Base-by-base conservation (phyloP, 2,888 invertebrate genomes). In the Fissipunctia ypsillon region DNA sequence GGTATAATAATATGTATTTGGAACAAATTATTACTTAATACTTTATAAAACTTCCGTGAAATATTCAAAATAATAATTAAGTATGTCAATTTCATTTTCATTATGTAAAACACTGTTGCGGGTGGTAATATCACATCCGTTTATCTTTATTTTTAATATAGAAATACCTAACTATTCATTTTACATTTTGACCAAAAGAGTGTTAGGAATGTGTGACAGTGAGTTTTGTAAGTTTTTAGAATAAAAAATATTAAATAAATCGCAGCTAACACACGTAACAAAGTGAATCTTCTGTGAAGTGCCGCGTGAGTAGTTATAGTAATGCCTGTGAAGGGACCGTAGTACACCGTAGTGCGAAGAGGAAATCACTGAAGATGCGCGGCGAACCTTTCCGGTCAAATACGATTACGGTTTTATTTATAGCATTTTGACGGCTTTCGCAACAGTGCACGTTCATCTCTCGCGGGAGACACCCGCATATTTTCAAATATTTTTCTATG, bases 371-470 rank as follows among this genome's bases (percentile, higher is more conserved):
- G 75, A 85, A 85, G 87, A 85, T 81, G 87, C 71, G 73, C 59
- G 19, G 10, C 64, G 56, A 76, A 63, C 64, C 73, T 83, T 86
- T 80, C 81, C 78, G 84, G 80, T 80, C 76, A 78, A 80, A 76
- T 74, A 78, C 66, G 59, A 60, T 81, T 60, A 81, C 78, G 76
- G 67, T 78, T 65, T 80, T 85, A 88, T 84, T 84, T 88, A 87
- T 84, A 86, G 85, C 85, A 87, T 87, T 90, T 87, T 81, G 85
- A 81, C 84, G 87, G 85, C 88, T 91, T 90, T 90, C 90, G 89
- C 90, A 90, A 91, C 93, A 94, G 94, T 94, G 70, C 84, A 87
- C 88, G 88, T 84, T 87, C 87, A 91, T 88, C 91, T 89, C 84
- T 88, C 87, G 87, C 73, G 79, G 80, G 85, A 80, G 89, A 81